A percentile compares a stretch with the other conserved stretches of the same genome.
Conservation (phyloP, 2,888 invertebrate species). For the Caenorhabditis sp. region DNA sequence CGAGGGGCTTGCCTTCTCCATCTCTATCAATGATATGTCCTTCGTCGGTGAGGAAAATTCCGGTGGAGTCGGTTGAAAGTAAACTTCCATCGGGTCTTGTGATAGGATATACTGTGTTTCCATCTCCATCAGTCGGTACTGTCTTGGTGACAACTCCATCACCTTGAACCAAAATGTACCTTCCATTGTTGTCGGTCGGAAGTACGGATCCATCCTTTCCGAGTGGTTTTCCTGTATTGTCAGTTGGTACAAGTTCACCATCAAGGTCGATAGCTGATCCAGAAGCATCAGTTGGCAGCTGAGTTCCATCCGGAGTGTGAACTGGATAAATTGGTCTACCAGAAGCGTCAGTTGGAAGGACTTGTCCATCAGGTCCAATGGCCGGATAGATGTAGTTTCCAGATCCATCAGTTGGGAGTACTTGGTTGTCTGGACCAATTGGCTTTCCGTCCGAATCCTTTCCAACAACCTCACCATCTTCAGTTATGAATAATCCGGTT, state of each 20-base stretch:
- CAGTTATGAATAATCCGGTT: conserved; percentile 55
- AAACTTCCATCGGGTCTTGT: conserved; percentile 66
- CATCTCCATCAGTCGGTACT: conserved; percentile 60
- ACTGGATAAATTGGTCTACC: conserved; percentile 60
- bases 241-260: conserved; percentile 67
- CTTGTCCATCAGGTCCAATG: conserved; percentile 69
- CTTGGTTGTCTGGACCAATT: conserved; percentile 71
- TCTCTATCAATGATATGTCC: conserved; percentile 63
- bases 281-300: conserved; percentile 66
- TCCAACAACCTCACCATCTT: conserved; percentile 44
- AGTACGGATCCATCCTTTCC: conserved; percentile 60
- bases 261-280: conserved; percentile 62
- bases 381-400: conserved; percentile 69
- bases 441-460: conserved; percentile 65
- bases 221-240: conserved; percentile 68
- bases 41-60: conserved; percentile 65
- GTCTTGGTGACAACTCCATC: conserved; percentile 51
- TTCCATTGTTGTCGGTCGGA: conserved; percentile 65
- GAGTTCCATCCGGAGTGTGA: conserved; percentile 61
- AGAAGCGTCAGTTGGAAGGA: conserved; percentile 68
- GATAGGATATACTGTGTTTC: conserved; percentile 55
- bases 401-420: conserved; percentile 69
- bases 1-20: conserved; percentile 64
- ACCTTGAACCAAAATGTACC: conserved; percentile 50
- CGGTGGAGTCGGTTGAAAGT: conserved; percentile 68